Conservation (phyloP, 2,113 vertebrate genomes). For the Athene noctua region DNA sequence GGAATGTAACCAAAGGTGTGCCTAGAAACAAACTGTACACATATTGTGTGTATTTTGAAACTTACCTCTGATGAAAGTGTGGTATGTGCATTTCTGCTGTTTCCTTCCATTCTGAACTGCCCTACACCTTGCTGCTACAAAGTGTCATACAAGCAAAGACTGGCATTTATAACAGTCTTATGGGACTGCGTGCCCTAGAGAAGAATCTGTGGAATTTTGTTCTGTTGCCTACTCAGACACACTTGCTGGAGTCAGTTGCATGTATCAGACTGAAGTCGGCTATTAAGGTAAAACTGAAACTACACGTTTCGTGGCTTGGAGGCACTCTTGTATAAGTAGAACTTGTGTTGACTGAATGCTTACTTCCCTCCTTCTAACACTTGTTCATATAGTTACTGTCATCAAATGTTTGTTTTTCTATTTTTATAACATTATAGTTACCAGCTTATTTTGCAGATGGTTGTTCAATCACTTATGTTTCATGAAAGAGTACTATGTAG, state of each 20-base stretch:
- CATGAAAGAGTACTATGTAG: background rate
- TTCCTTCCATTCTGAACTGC: background rate
- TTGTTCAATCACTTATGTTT: constrained; percentile 23
- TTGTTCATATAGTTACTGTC: background rate
- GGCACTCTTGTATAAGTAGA: constrained; percentile 3
- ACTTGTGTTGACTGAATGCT: background rate
- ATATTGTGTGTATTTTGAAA: background rate
- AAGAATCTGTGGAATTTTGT: background rate
- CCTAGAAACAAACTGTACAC: background rate
- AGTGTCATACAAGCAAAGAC: background rate
- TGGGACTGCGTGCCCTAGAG: background rate
- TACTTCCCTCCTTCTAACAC: background rate
- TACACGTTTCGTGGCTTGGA: background rate
- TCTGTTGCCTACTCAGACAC: background rate
- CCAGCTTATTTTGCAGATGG: constrained; percentile 20
- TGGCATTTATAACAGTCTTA: fast-evolving
- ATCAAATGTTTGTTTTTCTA: constrained; percentile 5
- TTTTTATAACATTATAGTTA: background rate
- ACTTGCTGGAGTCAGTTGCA: background rate
- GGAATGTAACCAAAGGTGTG: constrained; percentile 41
- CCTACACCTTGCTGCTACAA: background rate
- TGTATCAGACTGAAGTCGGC: background rate
- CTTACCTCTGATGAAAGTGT: background rate
- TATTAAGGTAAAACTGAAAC: background rate
- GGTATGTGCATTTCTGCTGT: background rate